Evolutionary conservation across 2,113 vertebrate genomes (phyloP).

Genomic region (Desmodus rotundus): DNA sequence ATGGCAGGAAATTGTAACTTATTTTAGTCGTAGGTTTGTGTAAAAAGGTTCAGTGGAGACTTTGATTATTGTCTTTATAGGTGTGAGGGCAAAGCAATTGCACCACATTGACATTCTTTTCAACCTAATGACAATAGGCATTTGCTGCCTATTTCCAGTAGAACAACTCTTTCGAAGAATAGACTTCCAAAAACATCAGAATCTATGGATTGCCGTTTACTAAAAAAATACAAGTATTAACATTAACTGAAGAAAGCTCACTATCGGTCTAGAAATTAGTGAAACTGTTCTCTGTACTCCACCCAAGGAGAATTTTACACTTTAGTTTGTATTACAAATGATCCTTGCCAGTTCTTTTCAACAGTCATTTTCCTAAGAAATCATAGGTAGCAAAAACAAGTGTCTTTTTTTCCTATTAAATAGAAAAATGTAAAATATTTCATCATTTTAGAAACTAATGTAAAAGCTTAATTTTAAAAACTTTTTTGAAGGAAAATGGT

Average conservation of each 20-base stretch:
- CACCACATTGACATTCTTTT: background rate
- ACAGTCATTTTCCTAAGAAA: background rate
- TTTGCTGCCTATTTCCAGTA: background rate
- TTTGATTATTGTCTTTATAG: slow-evolving; percentile 13
- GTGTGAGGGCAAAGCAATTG: background rate
- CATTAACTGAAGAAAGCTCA: background rate
- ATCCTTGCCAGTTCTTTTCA: background rate
- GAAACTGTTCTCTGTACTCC: background rate
- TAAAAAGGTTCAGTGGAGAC: background rate
- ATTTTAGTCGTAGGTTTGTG: background rate
- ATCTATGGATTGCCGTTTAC: background rate
- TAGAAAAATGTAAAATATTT: background rate
- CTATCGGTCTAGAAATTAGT: background rate
- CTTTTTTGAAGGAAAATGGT: background rate
- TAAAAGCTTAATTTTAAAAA: background rate
- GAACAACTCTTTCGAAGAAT: background rate
- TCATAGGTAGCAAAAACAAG: background rate
- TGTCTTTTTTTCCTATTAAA: background rate
- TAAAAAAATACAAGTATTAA: background rate
- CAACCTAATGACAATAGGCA: background rate
- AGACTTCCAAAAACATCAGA: background rate
- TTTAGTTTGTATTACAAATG: background rate
- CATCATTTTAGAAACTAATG: background rate
- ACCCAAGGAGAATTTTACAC: slow-evolving; percentile 8
- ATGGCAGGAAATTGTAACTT: slow-evolving; percentile 47